Conservation (phyloP, 2,888 invertebrate species). For the Sphecodes monilicornis region DNA sequence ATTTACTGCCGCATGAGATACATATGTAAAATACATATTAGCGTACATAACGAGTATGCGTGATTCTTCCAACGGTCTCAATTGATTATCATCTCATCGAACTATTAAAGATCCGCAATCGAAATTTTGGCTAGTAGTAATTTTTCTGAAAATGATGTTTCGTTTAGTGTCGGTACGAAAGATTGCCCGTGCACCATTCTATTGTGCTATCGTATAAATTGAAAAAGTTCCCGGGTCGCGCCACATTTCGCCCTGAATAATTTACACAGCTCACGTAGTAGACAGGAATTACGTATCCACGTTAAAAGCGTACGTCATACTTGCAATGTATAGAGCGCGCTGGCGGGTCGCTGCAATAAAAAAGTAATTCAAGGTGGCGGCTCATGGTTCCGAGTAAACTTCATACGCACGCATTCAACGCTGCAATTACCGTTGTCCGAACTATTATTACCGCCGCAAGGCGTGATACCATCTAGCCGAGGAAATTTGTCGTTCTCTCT, state of each 20-base stretch:
- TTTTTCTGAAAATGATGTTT: background rate
- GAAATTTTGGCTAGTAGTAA: background rate
- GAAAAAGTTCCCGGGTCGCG: conserved; percentile 16
- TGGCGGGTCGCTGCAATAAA: conserved; percentile 28
- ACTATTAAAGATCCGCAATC: background rate
- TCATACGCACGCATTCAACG: conserved; percentile 24
- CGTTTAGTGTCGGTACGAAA: background rate
- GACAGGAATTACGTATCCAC: conserved; percentile 45
- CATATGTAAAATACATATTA: no score
- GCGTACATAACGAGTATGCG: background rate
- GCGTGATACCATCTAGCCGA: background rate
- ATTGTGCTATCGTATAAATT: conserved; percentile 7
- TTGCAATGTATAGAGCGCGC: conserved; percentile 28
- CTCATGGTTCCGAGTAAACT: background rate
- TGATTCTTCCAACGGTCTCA: background rate
- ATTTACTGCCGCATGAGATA: background rate
- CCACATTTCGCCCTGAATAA: conserved; percentile 38
- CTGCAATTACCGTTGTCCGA: conserved; percentile 15
- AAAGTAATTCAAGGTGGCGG: conserved; percentile 33
- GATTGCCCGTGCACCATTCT: background rate
- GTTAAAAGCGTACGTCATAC: conserved; percentile 48
- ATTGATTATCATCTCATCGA: background rate
- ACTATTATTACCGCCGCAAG: conserved; percentile 15
- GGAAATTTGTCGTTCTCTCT: background rate
- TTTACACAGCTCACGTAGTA: conserved; percentile 40